Evolutionary conservation across 2,888 invertebrate species (phyloP).

Genomic region (Hydriomena furcata): DNA sequence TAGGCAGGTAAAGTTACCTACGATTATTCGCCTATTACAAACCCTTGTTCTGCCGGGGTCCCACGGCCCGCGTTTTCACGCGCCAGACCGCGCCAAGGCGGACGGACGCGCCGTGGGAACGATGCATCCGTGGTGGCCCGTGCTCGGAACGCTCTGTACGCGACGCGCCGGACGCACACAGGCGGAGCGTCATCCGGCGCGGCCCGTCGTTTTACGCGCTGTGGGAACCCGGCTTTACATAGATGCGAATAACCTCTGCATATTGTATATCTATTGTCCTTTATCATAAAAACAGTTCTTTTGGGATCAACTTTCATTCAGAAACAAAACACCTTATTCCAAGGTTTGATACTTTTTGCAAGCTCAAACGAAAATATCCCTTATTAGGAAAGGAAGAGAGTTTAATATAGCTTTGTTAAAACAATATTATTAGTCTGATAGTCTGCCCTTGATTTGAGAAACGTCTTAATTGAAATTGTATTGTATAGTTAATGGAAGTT

Average conservation of each 20-base stretch:
- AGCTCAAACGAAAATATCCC: slow-evolving; percentile 2
- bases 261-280: slow-evolving; percentile 31
- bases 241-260: slow-evolving; percentile 19
- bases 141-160: too few species aligned
- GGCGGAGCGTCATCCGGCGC: too few species aligned
- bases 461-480: slow-evolving; percentile 26
- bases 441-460: slow-evolving; percentile 27
- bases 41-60: too few species aligned
- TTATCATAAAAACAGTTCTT: slow-evolving; percentile 31
- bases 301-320: slow-evolving; percentile 37
- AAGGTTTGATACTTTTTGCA: slow-evolving; percentile 25
- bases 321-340: slow-evolving; percentile 30
- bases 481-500: slow-evolving; percentile 18
- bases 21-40: too few species aligned
- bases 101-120: too few species aligned
- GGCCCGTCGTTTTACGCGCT: too few species aligned
- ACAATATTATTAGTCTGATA: slow-evolving; percentile 19
- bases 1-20: too few species aligned
- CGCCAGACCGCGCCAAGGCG: too few species aligned
- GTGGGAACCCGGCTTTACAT: too few species aligned
- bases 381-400: slow-evolving; percentile 1
- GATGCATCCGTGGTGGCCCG: too few species aligned
- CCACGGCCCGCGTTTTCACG: too few species aligned
- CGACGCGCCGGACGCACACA: too few species aligned
- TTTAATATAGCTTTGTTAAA: slow-evolving; percentile 1